These are phyloP conservation scores for Lagocephalus sceleratus DNA, from an alignment of 2,797 vertebrate genomes.

Conservation along the genomic window DNA sequence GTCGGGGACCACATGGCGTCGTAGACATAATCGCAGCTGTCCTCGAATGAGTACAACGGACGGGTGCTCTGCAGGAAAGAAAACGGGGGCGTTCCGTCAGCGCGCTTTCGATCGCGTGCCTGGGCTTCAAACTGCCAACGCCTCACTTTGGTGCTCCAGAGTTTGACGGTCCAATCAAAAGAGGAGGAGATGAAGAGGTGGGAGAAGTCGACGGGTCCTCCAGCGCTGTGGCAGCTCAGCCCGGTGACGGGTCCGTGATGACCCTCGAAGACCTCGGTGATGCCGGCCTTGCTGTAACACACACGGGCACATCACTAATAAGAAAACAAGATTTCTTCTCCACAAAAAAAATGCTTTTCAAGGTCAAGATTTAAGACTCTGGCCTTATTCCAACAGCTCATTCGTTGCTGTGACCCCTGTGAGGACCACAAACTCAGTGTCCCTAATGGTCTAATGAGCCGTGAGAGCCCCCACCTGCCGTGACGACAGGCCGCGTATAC, in stretches of 20 bases:
- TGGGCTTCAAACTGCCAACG: neutral
- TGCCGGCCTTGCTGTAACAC: conserved; percentile 93
- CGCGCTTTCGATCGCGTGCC: neutral
- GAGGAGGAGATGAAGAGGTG: conserved; percentile 98
- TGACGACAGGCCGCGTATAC: conserved; percentile 98
- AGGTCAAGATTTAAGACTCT: too few relatives aligned
- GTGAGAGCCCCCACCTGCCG: conserved; percentile 79
- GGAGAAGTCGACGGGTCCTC: conserved; percentile 95
- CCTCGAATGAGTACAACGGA: conserved; percentile 96
- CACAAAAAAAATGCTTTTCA: too few relatives aligned
- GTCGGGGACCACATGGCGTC: conserved; percentile 98
- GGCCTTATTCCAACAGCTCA: too few relatives aligned
- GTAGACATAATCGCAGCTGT: conserved; percentile 96
- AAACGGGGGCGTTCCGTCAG: neutral
- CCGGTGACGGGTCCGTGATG: conserved; percentile 98
- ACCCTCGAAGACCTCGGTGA: conserved; percentile 98
- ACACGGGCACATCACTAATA: conserved; percentile 25
- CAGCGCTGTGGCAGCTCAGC: conserved; percentile 93
- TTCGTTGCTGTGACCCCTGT: too few relatives aligned
- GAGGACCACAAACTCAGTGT: too few relatives aligned
- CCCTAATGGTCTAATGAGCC: too few relatives aligned
- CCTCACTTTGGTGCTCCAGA: conserved; percentile 97
- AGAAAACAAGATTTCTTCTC: neutral
- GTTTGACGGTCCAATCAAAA: conserved; percentile 99
- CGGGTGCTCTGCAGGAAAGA: conserved; percentile 84